phyloP scores from a whole-genome alignment of 2,113 vertebrate genomes.

The Arizona elegans region DNA sequence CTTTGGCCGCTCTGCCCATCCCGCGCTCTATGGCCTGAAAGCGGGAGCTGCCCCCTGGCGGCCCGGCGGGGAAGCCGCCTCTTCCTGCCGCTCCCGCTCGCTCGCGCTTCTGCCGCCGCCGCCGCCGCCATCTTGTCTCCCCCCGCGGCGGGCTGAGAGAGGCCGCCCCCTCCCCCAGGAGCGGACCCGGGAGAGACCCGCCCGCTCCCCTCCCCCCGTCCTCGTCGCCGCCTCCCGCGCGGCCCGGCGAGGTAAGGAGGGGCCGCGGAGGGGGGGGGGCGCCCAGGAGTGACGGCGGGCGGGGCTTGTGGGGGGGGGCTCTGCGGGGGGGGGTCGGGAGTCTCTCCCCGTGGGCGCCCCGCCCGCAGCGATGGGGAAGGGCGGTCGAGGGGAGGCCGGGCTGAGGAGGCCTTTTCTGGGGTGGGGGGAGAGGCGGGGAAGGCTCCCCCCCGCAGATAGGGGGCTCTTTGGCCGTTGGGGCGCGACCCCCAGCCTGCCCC shows the following conservation, averaged over 20 bases:
- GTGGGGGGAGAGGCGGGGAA: not conserved
- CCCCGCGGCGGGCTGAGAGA: slow-evolving; percentile 8
- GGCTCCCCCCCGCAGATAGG: not conserved
- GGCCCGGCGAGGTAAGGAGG: slow-evolving; percentile 18
- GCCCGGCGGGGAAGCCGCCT: not conserved
- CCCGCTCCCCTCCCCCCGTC: not conserved
- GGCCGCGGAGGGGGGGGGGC: too few species aligned
- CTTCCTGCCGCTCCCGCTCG: not conserved
- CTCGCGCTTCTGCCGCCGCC: not conserved
- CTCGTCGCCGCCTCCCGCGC: not conserved
- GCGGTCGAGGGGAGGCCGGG: not conserved
- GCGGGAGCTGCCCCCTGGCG: slow-evolving; percentile 12
- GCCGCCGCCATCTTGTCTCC: slow-evolving; percentile 22
- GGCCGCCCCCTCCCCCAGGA: not conserved
- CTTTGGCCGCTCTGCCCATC: not conserved
- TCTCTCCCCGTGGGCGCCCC: not conserved
- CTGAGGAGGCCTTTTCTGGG: not conserved
- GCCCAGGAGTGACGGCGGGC: too few species aligned
- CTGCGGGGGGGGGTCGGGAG: not conserved
- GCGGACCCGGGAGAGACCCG: slow-evolving; percentile 9
- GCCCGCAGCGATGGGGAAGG: not conserved
- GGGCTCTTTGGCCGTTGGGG: not conserved
- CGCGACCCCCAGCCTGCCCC: not conserved
- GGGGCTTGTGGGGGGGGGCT: not conserved
- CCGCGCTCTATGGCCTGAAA: not conserved